Base-by-base conservation (phyloP, 2,888 invertebrate genomes). In the Chalcis sispes region DNA sequence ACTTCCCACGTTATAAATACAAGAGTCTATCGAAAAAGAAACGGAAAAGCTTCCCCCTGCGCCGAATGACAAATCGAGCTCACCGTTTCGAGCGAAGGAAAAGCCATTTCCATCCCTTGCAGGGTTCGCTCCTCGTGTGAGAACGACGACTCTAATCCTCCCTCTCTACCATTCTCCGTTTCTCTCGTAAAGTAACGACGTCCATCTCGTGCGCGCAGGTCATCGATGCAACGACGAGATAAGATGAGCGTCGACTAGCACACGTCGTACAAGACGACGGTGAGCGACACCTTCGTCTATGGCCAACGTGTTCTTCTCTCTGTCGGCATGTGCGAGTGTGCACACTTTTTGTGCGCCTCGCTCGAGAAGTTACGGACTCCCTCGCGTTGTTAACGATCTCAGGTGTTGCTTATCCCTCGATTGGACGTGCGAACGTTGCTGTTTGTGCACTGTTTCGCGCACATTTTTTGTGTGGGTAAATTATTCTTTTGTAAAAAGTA, bases 161-260 rank as follows among this genome's bases (percentile, higher is more conserved):
- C 59, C 23, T 27, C 18, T 20, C 40, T 56, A 15, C 7, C 13
- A 13, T 36, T 61, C 18, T 4, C 10, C 8, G 20, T 0, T 7
- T 0, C 25, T 20, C 42, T 42, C 50, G 10, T 20, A 27, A 29
- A n/a, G 15, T 36, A 10, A 10, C 5, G 36, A 36, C 4, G 15
- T 15, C 23, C 25, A n/a, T 48, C 48, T 46, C 76, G 65, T 82
- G 73, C 76, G 76, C 61, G 79, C 74, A 64, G 77, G 42, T 69
- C 70, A 62, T 61, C 74, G 81, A 83, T 81, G 71, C 76, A 65
- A 25, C 27, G 40, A 64, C n/a, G 56, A 66, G 81, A 84, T 81
- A 80, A 79, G 67, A 72, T 2, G 32, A 40, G 36, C 36, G 80
- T 83, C n/a, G n/a, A n/a, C n/a, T n/a, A n/a, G n/a, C n/a, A n/a